Percentiles rank a stretch among this genome's conserved stretches.
These are phyloP conservation scores for Crenuchus spilurus DNA, from an alignment of 2,797 vertebrate genomes.

Conservation along the genomic window DNA sequence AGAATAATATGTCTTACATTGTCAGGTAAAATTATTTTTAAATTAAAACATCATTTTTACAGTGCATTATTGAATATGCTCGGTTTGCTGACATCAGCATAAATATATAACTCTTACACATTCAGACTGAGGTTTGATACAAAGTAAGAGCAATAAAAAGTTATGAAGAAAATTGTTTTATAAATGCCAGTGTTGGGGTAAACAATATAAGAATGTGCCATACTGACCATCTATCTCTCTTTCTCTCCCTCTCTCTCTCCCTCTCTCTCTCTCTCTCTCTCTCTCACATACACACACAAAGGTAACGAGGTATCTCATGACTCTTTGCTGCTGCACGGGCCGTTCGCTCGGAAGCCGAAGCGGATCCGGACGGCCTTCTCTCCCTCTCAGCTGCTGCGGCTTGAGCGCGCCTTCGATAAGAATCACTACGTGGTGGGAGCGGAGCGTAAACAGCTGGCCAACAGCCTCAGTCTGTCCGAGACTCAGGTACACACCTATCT, in stretches of 20 bases:
- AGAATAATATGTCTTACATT: no score
- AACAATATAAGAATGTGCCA: background rate
- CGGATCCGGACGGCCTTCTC: constrained; percentile 97
- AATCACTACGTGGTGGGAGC: constrained; percentile 98
- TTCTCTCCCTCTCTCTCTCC: background rate
- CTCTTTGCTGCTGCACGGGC: constrained; percentile 92
- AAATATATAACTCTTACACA: background rate
- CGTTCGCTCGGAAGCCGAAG: constrained; percentile 94
- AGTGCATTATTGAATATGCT: background rate
- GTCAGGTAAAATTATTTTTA: no score
- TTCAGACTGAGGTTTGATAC: background rate
- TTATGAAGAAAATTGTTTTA: background rate
- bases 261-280: background rate
- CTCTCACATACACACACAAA: no score
- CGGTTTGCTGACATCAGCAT: background rate
- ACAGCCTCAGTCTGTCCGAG: constrained; percentile 92
- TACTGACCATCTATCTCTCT: background rate
- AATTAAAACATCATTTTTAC: background rate
- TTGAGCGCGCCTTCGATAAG: constrained; percentile 96
- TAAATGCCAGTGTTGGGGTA: background rate
- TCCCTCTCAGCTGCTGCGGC: constrained; percentile 92
- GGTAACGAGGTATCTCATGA: constrained; percentile 93
- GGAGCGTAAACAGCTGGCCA: constrained; percentile 95
- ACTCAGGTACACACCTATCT: constrained; percentile 84
- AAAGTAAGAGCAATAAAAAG: background rate